phyloP scores from a whole-genome alignment of 2,113 vertebrate species.

The Columbina picui region DNA sequence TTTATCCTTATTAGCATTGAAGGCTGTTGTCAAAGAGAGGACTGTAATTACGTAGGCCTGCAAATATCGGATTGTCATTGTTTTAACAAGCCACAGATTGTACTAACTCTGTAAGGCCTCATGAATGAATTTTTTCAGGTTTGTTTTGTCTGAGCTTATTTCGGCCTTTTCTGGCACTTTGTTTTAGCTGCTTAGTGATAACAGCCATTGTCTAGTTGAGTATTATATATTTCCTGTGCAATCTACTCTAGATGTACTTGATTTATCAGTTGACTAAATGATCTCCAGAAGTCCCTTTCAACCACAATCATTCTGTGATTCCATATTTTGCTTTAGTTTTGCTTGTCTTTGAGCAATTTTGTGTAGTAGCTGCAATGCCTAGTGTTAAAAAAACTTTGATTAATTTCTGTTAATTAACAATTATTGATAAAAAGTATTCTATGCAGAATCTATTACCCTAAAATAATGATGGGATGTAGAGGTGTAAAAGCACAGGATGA shows the following conservation, averaged over 20 bases:
- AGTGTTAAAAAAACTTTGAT: not conserved
- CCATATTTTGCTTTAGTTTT: not conserved
- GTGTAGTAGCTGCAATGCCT: accelerated
- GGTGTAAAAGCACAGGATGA: not conserved
- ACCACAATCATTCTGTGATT: too few species aligned
- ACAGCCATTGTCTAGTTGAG: not conserved
- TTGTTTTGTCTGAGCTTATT: not conserved
- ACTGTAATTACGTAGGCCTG: not conserved
- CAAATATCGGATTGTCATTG: not conserved
- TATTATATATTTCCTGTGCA: not conserved
- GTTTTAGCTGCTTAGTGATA: not conserved
- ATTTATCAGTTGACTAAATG: too few species aligned
- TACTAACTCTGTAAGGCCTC: not conserved
- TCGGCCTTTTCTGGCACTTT: not conserved
- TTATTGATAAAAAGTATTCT: not conserved
- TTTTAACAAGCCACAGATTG: not conserved
- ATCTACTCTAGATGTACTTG: too few species aligned
- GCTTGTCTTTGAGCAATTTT: not conserved
- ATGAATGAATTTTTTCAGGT: not conserved
- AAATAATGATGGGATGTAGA: not conserved
- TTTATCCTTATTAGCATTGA: not conserved
- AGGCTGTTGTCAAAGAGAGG: not conserved
- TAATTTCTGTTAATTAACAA: not conserved
- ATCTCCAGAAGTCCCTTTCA: too few species aligned
- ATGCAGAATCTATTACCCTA: not conserved